Evolutionary conservation across 2,888 invertebrate genomes (phyloP).

Genomic region (Acanthosepion pharaonis): DNA sequence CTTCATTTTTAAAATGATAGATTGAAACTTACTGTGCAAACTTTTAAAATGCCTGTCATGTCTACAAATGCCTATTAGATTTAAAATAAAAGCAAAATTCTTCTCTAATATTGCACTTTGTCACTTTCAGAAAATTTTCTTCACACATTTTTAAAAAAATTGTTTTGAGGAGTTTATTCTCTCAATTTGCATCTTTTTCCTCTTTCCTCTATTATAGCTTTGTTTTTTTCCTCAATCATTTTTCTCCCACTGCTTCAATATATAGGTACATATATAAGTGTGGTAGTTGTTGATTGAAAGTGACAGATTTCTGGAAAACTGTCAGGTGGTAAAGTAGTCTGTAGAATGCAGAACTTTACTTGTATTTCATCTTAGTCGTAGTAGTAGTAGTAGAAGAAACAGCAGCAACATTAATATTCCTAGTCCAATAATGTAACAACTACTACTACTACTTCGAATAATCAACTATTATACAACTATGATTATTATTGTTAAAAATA

Average conservation of each 20-base stretch:
- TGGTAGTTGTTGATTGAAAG: not conserved
- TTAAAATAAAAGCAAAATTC: not conserved
- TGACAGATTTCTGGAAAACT: conserved; percentile 1
- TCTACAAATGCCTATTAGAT: not conserved
- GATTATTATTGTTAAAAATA: too few species aligned
- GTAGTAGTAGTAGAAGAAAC: not conserved
- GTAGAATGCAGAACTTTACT: not conserved
- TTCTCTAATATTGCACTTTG: not conserved
- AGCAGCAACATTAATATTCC: not conserved
- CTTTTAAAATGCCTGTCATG: conserved; percentile 4
- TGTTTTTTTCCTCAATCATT: not conserved
- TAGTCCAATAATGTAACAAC: not conserved
- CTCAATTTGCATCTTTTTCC: not conserved
- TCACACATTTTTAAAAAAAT: not conserved
- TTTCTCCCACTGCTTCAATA: not conserved
- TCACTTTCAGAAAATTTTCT: not conserved
- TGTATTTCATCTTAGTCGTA: not conserved
- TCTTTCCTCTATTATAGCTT: not conserved
- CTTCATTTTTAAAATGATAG: not conserved
- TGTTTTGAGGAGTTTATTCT: not conserved
- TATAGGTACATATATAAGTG: not conserved
- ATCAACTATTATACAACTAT: not conserved
- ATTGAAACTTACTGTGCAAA: not conserved
- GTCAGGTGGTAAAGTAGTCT: not conserved
- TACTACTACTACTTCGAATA: not conserved